A percentile compares a stretch with the other conserved stretches of the same genome.
Conservation (phyloP, 1,140 invertebrate genomes). For the Luehdorfia chinensis region DNA sequence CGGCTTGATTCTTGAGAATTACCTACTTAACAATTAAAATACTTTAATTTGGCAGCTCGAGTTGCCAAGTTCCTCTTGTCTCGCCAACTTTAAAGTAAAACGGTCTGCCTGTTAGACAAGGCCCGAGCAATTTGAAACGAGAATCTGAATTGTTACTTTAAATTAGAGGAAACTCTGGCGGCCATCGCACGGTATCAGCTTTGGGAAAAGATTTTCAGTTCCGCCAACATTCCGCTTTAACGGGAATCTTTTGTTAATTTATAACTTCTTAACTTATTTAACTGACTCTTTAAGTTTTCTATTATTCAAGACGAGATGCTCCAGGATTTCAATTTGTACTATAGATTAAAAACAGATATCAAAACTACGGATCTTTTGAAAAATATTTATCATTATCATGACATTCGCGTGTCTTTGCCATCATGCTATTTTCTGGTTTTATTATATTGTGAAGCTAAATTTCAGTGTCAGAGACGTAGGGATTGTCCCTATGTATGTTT, state of each 20-base stretch:
- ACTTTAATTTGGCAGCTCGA: neutral
- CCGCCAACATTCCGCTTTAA: neutral
- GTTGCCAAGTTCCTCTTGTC: conserved; percentile 1
- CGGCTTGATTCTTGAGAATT: no score
- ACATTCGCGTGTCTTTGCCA: no score
- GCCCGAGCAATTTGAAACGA: neutral
- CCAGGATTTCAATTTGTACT: no score
- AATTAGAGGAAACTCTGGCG: conserved; percentile 6
- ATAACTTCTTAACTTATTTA: conserved; percentile 1
- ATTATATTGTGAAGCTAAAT: no score
- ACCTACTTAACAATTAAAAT: conserved; percentile 12
- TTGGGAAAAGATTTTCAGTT: conserved; percentile 2
- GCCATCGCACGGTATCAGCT: neutral
- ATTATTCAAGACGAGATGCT: neutral
- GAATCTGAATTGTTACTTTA: conserved; percentile 8
- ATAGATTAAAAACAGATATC: no score
- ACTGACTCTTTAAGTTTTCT: neutral
- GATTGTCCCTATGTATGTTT: no score
- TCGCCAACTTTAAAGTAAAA: conserved; percentile 8
- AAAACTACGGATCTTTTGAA: no score
- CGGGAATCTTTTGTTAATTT: conserved; percentile 5
- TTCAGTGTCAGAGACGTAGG: no score
- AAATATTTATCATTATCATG: no score
- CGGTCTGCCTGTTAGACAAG: neutral
- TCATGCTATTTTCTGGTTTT: no score